A percentile compares a stretch with the other conserved stretches of the same genome.
phyloP scores from a whole-genome alignment of 2,797 vertebrate genomes.

The Phrynocephalus guinanensis region DNA sequence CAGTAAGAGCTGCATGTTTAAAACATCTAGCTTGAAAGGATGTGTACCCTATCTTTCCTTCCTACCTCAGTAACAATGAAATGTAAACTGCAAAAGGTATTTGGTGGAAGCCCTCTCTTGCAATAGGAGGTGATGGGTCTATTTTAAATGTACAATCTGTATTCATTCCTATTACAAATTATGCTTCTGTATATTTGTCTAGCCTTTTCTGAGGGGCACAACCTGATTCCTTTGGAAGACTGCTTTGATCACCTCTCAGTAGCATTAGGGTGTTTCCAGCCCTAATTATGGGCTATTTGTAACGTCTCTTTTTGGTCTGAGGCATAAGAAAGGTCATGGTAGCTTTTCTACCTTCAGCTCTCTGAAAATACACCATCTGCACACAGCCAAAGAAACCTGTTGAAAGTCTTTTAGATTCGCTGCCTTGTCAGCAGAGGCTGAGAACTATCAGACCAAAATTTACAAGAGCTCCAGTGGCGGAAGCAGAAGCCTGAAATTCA shows the following conservation, averaged over 20 bases:
- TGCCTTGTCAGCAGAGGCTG: conserved; percentile 45
- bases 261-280: too few species aligned
- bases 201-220: neutral
- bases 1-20: too few species aligned
- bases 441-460: conserved; percentile 30
- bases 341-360: neutral
- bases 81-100: neutral
- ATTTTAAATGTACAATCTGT: neutral
- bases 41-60: too few species aligned
- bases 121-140: neutral
- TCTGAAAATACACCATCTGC: neutral
- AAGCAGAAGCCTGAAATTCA: conserved; percentile 38
- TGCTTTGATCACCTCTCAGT: too few species aligned
- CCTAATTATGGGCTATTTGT: too few species aligned
- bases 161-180: too few species aligned
- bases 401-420: conserved; percentile 30
- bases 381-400: neutral
- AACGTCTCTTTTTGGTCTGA: too few species aligned
- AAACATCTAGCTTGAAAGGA: too few species aligned
- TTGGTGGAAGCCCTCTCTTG: neutral
- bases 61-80: too few species aligned
- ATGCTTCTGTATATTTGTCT: neutral
- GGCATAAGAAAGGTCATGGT: neutral
- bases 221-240: too few species aligned
- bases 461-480: conserved; percentile 29